A percentile compares a stretch with the other conserved stretches of the same genome.
These are phyloP conservation scores for Odontesthes bonariensis DNA, from an alignment of 2,113 vertebrate species.

Conservation along the genomic window DNA sequence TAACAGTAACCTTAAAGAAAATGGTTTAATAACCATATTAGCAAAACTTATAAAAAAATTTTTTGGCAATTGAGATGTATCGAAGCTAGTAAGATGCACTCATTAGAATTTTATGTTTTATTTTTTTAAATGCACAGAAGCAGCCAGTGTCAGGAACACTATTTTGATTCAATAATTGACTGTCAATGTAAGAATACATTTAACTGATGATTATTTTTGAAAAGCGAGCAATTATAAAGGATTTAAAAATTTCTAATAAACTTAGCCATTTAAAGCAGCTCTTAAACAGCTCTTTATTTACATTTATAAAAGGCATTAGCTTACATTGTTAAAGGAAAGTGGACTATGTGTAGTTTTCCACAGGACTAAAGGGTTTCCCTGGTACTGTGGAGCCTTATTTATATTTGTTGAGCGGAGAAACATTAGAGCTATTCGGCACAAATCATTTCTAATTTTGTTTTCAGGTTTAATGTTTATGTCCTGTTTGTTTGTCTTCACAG, in stretches of 20 bases:
- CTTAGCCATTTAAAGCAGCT: neutral
- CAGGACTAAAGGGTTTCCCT: constrained; percentile 27
- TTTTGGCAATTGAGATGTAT: too few species aligned
- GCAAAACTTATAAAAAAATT: too few species aligned
- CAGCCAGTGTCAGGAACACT: too few species aligned
- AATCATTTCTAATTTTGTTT: neutral
- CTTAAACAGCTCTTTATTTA: neutral
- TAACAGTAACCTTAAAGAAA: too few species aligned
- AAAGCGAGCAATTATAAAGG: neutral
- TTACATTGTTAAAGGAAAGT: neutral
- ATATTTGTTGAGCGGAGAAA: neutral
- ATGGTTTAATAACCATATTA: too few species aligned
- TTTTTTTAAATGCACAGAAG: too few species aligned
- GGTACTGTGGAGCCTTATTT: constrained; percentile 11
- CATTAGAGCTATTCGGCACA: neutral
- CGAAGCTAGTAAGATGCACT: too few species aligned
- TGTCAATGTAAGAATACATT: too few species aligned
- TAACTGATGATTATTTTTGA: too few species aligned
- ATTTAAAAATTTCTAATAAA: neutral
- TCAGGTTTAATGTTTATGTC: neutral
- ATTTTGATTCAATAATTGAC: too few species aligned
- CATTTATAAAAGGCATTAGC: neutral
- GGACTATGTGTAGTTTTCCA: constrained; percentile 11
- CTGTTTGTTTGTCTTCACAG: constrained; percentile 30
- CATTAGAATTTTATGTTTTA: too few species aligned